Percentiles rank a stretch among this genome's conserved stretches.
Evolutionary conservation across 2,888 invertebrate genomes (phyloP).

Genomic region (Chrysodeixis includens): DNA sequence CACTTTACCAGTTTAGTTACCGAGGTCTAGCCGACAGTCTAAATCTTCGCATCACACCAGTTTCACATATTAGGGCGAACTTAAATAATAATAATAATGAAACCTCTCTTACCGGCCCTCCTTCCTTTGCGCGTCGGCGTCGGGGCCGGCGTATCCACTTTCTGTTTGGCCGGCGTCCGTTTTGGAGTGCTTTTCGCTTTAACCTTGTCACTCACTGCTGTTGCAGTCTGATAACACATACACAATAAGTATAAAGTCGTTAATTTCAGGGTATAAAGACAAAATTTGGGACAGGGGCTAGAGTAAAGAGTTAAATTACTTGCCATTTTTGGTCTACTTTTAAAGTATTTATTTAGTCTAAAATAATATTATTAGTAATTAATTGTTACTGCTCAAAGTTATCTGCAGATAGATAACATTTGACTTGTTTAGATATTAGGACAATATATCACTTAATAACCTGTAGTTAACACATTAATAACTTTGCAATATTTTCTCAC

Average conservation of each 20-base stretch:
- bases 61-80: too few species aligned
- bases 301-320: too few species aligned
- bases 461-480: not conserved
- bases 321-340: too few species aligned
- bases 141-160: slow-evolving; percentile 58
- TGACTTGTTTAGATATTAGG: too few species aligned
- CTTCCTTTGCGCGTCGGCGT: slow-evolving; percentile 72
- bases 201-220: slow-evolving; percentile 79
- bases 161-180: slow-evolving; percentile 67
- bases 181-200: slow-evolving; percentile 73
- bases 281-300: not conserved
- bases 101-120: slow-evolving; percentile 70
- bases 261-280: not conserved
- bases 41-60: too few species aligned
- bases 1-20: too few species aligned
- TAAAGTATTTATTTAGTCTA: too few species aligned
- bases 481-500: not conserved
- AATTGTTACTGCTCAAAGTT: too few species aligned
- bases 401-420: too few species aligned
- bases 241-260: slow-evolving; percentile 20
- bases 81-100: too few species aligned
- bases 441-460: not conserved
- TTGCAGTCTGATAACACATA: slow-evolving; percentile 76
- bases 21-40: too few species aligned
- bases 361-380: too few species aligned